Evolutionary conservation across 2,888 invertebrate genomes (phyloP), one percentile per base, ranked within the genome.

Genomic region (Terebella lapidaria): DNA sequence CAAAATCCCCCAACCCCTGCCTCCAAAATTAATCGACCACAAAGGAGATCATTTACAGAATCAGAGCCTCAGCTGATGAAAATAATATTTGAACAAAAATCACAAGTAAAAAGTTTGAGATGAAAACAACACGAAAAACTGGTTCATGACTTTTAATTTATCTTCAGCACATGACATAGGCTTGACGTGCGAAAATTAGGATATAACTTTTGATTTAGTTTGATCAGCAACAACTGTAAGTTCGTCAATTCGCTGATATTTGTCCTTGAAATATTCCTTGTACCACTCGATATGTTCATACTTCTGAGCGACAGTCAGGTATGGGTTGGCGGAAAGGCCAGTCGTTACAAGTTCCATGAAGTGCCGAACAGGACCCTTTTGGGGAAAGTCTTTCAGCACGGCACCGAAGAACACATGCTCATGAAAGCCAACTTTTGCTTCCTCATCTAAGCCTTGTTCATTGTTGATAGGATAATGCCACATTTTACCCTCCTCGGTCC

Each of bases 401-500:
- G 87, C 83, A 64, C 96, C 95, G 15, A 97, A 83, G 81, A 99
- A 95, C 27, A 99, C 86, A 77, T 99, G 99, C 68, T 97, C 94
- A 0, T 92, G 87, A 79, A 99, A 99, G 69, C 90, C 88, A 0
- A 82, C 78, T 87, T 87, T 74, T 22, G 75, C 74, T 67, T 86
- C 85, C 61, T 80, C 81, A 3, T 82, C 82, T 68, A 62, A 26
- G 25, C 66, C 67, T 68, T 92, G 90, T 82, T 99, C 97, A 83
- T 99, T 99, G 80, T 99, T 86, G 64, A 99, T 93, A 1, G 99
- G 99, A 78, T 95, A 99, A 67, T 88, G 87, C 97, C 97, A 99
- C 18, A 96, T 80, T 82, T 94, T 95, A 47, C 93, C 94, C 78
- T 93, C 88, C 58, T 93, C 87, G 0, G 97, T 97, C 95, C 94